Evolutionary conservation across 2,888 invertebrate genomes (phyloP).

Genomic region (Phaedon cochleariae): DNA sequence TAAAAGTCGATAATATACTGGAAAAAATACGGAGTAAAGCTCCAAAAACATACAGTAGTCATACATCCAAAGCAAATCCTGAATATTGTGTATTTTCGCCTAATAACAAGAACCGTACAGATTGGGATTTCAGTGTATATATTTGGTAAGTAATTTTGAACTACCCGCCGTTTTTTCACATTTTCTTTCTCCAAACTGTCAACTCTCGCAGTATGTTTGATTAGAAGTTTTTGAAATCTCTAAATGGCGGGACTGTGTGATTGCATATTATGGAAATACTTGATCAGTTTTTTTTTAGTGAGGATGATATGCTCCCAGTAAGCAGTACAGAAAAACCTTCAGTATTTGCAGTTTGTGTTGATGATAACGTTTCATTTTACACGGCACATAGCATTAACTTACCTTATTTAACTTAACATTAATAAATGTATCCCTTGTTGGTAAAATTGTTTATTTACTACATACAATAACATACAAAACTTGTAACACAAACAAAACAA

Average conservation of each 20-base stretch:
- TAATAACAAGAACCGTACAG: slow-evolving; percentile 36
- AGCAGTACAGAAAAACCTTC: neutral
- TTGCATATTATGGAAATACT: neutral
- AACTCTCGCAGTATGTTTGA: neutral
- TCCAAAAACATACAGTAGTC: slow-evolving; percentile 36
- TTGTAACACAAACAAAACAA: neutral
- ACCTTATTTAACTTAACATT: neutral
- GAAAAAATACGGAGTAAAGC: slow-evolving; percentile 41
- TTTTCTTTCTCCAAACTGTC: no score
- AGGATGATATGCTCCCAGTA: neutral
- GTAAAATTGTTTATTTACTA: neutral
- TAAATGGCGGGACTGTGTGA: no score
- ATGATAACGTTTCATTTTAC: neutral
- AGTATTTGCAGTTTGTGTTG: neutral
- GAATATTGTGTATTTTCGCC: slow-evolving; percentile 50
- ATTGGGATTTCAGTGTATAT: slow-evolving; percentile 47
- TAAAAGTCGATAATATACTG: slow-evolving; percentile 41
- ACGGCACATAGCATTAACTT: neutral
- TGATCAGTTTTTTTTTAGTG: neutral
- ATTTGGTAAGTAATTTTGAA: slow-evolving; percentile 44
- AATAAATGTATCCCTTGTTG: neutral
- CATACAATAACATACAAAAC: neutral
- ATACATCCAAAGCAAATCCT: slow-evolving; percentile 20
- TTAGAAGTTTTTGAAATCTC: neutral
- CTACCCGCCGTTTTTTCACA: slow-evolving; percentile 17